Percentiles rank a stretch among this genome's conserved stretches.
Conservation (phyloP, 2,888 invertebrate genomes). For the Thecocarcelia acutangulata region DNA sequence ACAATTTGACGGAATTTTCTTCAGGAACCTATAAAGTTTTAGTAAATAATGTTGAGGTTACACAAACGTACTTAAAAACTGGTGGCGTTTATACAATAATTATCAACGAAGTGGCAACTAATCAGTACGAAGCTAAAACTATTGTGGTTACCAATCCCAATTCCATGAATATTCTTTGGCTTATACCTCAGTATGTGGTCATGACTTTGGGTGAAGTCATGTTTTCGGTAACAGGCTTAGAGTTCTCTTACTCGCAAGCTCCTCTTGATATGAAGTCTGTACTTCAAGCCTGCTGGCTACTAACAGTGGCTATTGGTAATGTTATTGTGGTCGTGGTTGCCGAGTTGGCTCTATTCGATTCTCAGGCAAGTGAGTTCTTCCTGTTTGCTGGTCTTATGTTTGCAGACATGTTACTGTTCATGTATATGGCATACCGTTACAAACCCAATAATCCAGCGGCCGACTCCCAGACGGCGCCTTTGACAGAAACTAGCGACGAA, state of each 20-base stretch:
- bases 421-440: conserved; percentile 89
- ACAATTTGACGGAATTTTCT: conserved; percentile 71
- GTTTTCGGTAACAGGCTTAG: conserved; percentile 87
- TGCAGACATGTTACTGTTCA: conserved; percentile 90
- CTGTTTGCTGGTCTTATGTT: conserved; percentile 94
- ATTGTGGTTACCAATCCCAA: conserved; percentile 80
- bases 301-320: conserved; percentile 96
- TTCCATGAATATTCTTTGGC: conserved; percentile 83
- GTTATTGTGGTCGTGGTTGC: conserved; percentile 94
- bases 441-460: conserved; percentile 81
- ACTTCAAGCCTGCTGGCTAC: conserved; percentile 93
- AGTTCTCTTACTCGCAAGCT: conserved; percentile 87
- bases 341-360: conserved; percentile 87
- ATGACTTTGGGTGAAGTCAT: conserved; percentile 85
- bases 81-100: conserved; percentile 80
- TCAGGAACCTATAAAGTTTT: conserved; percentile 72
- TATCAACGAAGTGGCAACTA: no score
- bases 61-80: conserved; percentile 68
- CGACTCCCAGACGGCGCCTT: not conserved
- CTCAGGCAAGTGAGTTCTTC: conserved; percentile 92
- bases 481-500: not conserved
- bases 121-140: conserved; percentile 62
- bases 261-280: conserved; percentile 94
- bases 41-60: conserved; percentile 65
- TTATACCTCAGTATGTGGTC: conserved; percentile 86